These are phyloP conservation scores for Hyles vespertilio DNA, from an alignment of 1,140 invertebrate species.

Conservation along the genomic window DNA sequence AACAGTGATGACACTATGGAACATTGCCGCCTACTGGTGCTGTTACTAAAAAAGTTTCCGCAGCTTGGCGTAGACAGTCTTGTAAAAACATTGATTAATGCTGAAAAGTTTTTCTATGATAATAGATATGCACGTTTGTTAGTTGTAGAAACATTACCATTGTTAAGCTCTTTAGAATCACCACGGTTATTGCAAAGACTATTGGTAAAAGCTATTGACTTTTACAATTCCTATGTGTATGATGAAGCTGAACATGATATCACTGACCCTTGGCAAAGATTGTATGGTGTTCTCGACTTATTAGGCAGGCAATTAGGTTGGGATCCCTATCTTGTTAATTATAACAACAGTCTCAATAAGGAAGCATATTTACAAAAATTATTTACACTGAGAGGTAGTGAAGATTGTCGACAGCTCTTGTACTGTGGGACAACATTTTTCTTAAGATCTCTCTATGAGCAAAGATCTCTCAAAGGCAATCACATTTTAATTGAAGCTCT, in stretches of 20 bases:
- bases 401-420: slow-evolving; percentile 78
- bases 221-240: slow-evolving; percentile 79
- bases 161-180: slow-evolving; percentile 81
- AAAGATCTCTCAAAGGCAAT: slow-evolving; percentile 73
- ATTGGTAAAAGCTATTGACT: slow-evolving; percentile 78
- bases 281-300: slow-evolving; percentile 85
- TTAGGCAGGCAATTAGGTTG: slow-evolving; percentile 87
- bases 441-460: slow-evolving; percentile 83
- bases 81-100: slow-evolving; percentile 84
- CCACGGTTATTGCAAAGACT: slow-evolving; percentile 81
- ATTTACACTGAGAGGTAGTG: slow-evolving; percentile 64
- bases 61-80: slow-evolving; percentile 87
- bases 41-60: slow-evolving; percentile 88
- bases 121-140: slow-evolving; percentile 85
- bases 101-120: slow-evolving; percentile 85
- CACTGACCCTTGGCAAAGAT: slow-evolving; percentile 85
- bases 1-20: slow-evolving; percentile 91
- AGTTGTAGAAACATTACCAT: slow-evolving; percentile 84
- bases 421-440: slow-evolving; percentile 83
- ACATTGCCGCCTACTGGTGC: slow-evolving; percentile 86
- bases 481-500: slow-evolving; percentile 69
- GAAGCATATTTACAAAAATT: slow-evolving; percentile 85
- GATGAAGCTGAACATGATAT: slow-evolving; percentile 81
- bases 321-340: slow-evolving; percentile 79
- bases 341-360: slow-evolving; percentile 74